These are phyloP conservation scores for Morpho helenor DNA, from an alignment of 2,888 invertebrate genomes.

Conservation along the genomic window DNA sequence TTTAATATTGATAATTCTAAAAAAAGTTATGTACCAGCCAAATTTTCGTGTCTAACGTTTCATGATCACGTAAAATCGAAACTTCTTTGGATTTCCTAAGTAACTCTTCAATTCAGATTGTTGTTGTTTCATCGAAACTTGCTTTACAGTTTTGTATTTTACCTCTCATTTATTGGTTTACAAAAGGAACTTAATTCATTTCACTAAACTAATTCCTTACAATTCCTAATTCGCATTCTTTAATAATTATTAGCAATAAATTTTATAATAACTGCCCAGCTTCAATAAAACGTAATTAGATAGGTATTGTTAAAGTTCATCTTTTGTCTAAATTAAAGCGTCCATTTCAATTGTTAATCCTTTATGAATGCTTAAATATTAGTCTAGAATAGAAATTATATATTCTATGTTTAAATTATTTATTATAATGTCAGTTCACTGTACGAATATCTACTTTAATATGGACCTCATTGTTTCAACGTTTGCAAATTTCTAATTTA, in stretches of 20 bases:
- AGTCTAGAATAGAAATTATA: slow-evolving; percentile 7
- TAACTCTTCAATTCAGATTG: too few species aligned
- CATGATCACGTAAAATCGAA: too few species aligned
- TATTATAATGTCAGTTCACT: not conserved
- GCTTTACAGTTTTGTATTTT: too few species aligned
- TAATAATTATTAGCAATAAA: too few species aligned
- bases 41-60: too few species aligned
- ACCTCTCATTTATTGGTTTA: too few species aligned
- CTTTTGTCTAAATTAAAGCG: slow-evolving; percentile 15
- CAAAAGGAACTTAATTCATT: not conserved
- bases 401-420: slow-evolving; percentile 5
- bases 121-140: too few species aligned
- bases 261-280: slow-evolving; percentile 6
- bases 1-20: too few species aligned
- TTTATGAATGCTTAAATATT: slow-evolving; percentile 14
- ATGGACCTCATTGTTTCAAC: too few species aligned
- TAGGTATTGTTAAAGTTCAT: slow-evolving; percentile 9
- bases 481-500: too few species aligned
- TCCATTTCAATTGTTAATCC: slow-evolving; percentile 12
- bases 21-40: too few species aligned
- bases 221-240: slow-evolving; percentile 1
- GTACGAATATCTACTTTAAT: not conserved
- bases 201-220: slow-evolving; percentile 7
- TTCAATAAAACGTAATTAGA: slow-evolving; percentile 15
- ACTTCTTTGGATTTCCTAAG: too few species aligned